Evolutionary conservation across 2,113 vertebrate species (phyloP), one percentile per base, ranked within the genome.

Genomic region (Gasterosteus nipponicus): DNA sequence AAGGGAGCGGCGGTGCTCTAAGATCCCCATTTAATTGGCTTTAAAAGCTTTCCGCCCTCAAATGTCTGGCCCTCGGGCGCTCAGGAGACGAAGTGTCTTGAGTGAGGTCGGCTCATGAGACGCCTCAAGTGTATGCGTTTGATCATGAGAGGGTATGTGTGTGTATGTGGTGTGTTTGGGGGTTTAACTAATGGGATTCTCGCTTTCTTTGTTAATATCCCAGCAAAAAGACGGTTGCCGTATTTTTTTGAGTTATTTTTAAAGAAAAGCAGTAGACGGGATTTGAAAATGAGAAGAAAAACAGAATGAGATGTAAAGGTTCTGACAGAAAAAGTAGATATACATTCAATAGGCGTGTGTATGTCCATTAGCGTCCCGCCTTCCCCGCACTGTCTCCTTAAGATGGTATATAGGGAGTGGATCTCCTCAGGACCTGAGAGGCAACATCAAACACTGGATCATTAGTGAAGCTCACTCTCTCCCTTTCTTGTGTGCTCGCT

Each of bases 11-110:
- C 87, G 72, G 81, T 82, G 84, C 91, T 92, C 86, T 93, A 92
- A 94, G 92, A 92, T 92, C 91, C 92, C 92, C 92, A 90, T 94
- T 95, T 95, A 94, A 94, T 94, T 94, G 93, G 93, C 89, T 94
- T 94, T 95, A 95, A 94, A 94, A 93, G 93, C 92, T 94, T 94
- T 94, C 92, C 87, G 86, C 90, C 91, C 89, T 92, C 87, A 94
- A 92, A 95, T 94, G 93, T 93, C 87, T 89, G 91, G 92, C 92
- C 93, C 86, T 89, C 68, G 76, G 93, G 92, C 93, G 84, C 86
- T 89, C 87, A 85, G 90, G 89, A 92, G 91, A 91, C 90, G 35
- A 70, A 54, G 77, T 79, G 88, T 92, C 89, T 92, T 90, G 87
- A 89, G 87, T 85, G 89, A 93, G 90, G 86, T 89, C 71, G 81